Conservation (phyloP, 2,888 invertebrate genomes). For the Caenorhabditis becei region DNA sequence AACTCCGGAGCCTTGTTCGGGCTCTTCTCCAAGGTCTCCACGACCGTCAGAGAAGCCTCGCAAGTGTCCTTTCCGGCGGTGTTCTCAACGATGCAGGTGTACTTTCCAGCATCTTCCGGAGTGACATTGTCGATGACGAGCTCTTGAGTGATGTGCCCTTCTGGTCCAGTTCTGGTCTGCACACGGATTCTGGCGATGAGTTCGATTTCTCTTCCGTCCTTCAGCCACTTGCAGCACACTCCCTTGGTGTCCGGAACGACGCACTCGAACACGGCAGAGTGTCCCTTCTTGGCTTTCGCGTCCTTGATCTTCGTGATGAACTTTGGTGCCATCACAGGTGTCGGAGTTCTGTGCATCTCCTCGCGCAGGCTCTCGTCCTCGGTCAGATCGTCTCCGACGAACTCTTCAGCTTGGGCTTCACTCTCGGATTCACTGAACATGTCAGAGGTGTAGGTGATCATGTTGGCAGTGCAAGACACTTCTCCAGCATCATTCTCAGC, state of each 20-base stretch:
- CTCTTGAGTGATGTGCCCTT: conserved; percentile 71
- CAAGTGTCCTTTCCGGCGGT: conserved; percentile 78
- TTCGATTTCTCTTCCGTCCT: conserved; percentile 81
- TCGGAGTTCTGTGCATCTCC: conserved; percentile 78
- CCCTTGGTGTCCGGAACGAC: conserved; percentile 82
- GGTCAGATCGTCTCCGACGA: conserved; percentile 70
- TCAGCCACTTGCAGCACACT: conserved; percentile 81
- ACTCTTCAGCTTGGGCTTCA: conserved; percentile 77
- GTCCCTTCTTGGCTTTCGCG: conserved; percentile 76
- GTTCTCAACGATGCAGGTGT: conserved; percentile 80
- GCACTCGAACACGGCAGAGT: conserved; percentile 81
- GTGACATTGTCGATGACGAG: conserved; percentile 80
- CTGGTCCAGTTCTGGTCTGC: conserved; percentile 73
- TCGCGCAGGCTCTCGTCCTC: conserved; percentile 75
- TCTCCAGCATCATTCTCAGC: conserved; percentile 83
- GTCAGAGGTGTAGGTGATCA: conserved; percentile 80
- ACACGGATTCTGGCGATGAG: conserved; percentile 81
- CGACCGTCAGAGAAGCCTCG: conserved; percentile 77
- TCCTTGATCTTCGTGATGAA: conserved; percentile 82
- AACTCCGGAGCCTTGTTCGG: conserved; percentile 76
- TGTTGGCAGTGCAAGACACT: conserved; percentile 81
- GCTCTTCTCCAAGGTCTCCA: conserved; percentile 77
- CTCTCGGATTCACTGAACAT: conserved; percentile 80
- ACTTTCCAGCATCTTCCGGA: conserved; percentile 80
- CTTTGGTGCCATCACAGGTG: conserved; percentile 81